Evolutionary conservation across 2,113 vertebrate species (phyloP).

Genomic region (Carollia perspicillata): DNA sequence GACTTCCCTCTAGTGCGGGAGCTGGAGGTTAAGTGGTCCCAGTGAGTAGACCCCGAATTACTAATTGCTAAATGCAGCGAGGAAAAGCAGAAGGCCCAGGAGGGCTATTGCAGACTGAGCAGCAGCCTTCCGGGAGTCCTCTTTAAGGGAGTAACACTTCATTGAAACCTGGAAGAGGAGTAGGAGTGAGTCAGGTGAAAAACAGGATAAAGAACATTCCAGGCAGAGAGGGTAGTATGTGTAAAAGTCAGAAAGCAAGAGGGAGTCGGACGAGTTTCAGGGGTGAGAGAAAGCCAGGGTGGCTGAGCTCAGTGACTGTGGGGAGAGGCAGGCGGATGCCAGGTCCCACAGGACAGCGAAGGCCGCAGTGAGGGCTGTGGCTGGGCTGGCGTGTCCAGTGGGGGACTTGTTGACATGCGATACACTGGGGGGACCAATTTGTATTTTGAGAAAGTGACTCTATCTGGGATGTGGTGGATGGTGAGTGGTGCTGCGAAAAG

Average conservation of each 20-base stretch:
- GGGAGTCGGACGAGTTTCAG: background rate
- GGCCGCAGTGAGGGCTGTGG: background rate
- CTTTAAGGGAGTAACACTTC: background rate
- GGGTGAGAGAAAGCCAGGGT: background rate
- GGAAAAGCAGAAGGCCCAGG: background rate
- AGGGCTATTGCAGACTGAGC: background rate
- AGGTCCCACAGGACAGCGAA: background rate
- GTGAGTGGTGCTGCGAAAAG: background rate
- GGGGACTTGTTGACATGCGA: background rate
- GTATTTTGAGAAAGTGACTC: conserved; percentile 26
- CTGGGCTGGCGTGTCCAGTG: background rate
- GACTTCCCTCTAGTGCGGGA: background rate
- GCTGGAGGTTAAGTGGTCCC: background rate
- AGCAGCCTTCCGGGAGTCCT: background rate
- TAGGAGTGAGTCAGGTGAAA: background rate
- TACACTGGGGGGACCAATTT: background rate
- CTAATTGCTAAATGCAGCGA: background rate
- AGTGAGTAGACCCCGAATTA: background rate
- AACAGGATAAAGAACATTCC: background rate
- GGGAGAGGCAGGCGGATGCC: background rate
- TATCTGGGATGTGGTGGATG: conserved; percentile 35
- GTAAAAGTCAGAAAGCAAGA: background rate
- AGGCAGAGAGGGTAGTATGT: background rate
- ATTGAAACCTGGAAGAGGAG: background rate
- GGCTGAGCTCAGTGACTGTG: background rate